phyloP scores from a whole-genome alignment of 2,113 vertebrate genomes.

The Papio anubis region DNA sequence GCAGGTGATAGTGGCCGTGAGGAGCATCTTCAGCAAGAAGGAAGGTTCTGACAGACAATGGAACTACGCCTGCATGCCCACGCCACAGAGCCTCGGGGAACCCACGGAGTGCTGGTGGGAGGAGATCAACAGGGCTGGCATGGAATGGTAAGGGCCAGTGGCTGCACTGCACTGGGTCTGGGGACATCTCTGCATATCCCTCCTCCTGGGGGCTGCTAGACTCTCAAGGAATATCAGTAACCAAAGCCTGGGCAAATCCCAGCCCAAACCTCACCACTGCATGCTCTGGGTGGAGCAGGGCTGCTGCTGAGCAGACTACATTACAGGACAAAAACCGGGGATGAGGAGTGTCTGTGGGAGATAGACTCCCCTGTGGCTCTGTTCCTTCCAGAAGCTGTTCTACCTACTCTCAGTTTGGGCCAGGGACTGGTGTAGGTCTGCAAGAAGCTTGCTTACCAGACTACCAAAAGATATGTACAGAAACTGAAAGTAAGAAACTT shows the following conservation, averaged over 20 bases:
- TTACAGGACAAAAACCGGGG: too few species aligned
- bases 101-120: conserved; percentile 99
- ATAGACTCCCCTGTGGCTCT: not conserved
- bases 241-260: not conserved
- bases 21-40: conserved; percentile 92
- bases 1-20: conserved; percentile 92
- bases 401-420: not conserved
- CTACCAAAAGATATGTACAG: not conserved
- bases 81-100: conserved; percentile 89
- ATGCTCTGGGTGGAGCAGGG: not conserved
- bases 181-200: not conserved
- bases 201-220: not conserved
- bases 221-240: not conserved
- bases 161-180: not conserved
- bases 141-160: conserved; percentile 92
- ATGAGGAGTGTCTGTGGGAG: rapidly evolving
- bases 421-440: not conserved
- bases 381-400: not conserved
- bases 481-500: not conserved
- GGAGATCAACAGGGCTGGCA: conserved; percentile 94
- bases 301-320: rapidly evolving
- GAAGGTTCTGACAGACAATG: conserved; percentile 95
- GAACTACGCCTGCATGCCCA: conserved; percentile 95
- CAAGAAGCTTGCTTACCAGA: not conserved
- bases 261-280: rapidly evolving